Conservation (phyloP, 1,140 invertebrate genomes). For the Melipona quadrifasciata region DNA sequence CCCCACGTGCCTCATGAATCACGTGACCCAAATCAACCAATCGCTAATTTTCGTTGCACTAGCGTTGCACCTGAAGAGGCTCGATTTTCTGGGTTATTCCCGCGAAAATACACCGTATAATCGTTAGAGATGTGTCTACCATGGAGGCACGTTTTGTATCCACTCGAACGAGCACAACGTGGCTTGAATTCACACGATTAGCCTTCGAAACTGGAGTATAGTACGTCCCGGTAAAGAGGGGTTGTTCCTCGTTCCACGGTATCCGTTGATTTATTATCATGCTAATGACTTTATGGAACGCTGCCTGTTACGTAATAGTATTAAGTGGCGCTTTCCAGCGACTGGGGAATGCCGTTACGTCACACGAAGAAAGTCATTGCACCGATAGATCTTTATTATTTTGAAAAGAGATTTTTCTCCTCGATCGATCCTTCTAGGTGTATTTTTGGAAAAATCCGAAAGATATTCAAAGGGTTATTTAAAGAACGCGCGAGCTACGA, state of each 20-base stretch:
- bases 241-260: background rate
- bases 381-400: background rate
- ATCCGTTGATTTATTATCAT: slow-evolving; percentile 20
- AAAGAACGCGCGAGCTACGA: slow-evolving; percentile 16
- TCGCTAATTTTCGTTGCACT: too few relatives aligned
- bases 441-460: background rate
- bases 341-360: slow-evolving; percentile 24
- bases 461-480: slow-evolving; percentile 32
- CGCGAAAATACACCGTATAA: background rate
- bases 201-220: background rate
- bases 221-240: background rate
- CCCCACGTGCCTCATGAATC: too few relatives aligned
- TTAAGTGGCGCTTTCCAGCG: slow-evolving; percentile 33
- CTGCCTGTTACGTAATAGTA: slow-evolving; percentile 12
- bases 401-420: background rate
- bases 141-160: background rate
- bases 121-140: background rate
- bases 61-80: too few relatives aligned
- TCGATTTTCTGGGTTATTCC: too few relatives aligned
- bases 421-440: slow-evolving; percentile 2
- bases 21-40: too few relatives aligned
- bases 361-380: background rate
- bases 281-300: background rate
- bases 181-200: background rate
- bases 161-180: background rate